Evolutionary conservation across 2,797 vertebrate genomes (phyloP), one percentile per base, ranked within the genome.

Genomic region (Octomys mimax): DNA sequence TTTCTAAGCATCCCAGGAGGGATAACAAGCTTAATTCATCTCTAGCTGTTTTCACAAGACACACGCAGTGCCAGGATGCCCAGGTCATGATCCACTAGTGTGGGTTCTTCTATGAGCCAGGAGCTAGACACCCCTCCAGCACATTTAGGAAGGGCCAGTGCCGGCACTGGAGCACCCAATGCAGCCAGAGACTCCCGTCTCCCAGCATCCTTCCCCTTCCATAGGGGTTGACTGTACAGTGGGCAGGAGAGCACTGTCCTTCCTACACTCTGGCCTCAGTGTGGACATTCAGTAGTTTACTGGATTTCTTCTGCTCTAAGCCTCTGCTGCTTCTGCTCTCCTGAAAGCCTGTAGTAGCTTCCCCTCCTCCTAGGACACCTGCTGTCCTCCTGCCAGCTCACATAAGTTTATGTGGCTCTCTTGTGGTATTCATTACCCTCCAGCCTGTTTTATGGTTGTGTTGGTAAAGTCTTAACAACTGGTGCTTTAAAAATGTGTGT

Each of bases 341-440:
- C 2, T 1, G 1, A 42, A 49, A 36, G 42, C 33, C 68, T 36
- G 6, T 24, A 54, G 39, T 0, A 31, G 54, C 5, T 16, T 0
- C 18, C 9, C 52, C 13, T 2, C 62, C 46, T 89, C 68, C 42
- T 33, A 42, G 16, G 71, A 11, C 22, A 24, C 70, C 87, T 85
- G 49, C 33, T 18, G 10, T 10, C 18, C 5, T 21, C 52, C 26
- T 36, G 36, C 11, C 46, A 14, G 54, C 24, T 90, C n/a, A 39
- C 66, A n/a, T 14, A 49, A 85, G 66, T 57, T 36, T 4, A 1
- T 4, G 42, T 21, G 57, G 22, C 33, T 82, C 31, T 28, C 33
- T 81, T 24, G 0, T 2, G 31, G 31, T 22, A 36, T 46, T 73
- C 16, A 5, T 39, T 57, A 21, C 49, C 31, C 19, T 84, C 42